Percentiles rank a stretch among this genome's conserved stretches.
Evolutionary conservation across 1,140 invertebrate genomes (phyloP).

Genomic region (Colletes latitarsis): DNA sequence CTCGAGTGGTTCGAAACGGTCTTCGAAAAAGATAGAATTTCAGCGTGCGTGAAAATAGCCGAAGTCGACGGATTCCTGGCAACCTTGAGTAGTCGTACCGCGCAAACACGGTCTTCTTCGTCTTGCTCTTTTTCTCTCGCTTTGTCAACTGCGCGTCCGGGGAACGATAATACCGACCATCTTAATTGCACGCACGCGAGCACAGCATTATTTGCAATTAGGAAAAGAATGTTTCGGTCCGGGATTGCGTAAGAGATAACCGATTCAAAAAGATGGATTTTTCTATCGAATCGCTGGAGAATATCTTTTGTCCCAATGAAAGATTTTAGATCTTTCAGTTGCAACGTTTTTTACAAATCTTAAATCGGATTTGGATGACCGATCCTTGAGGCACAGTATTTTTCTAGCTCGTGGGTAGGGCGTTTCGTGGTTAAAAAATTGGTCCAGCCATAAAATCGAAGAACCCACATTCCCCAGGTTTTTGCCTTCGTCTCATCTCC

Average conservation of each 20-base stretch:
- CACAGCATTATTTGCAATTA: background rate
- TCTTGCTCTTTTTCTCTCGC: background rate
- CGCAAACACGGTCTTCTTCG: background rate
- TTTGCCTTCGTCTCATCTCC: background rate
- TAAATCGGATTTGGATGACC: too few species aligned
- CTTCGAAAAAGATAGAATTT: background rate
- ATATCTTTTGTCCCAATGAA: too few species aligned
- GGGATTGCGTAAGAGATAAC: background rate
- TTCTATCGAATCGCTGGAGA: background rate
- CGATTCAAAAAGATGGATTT: background rate
- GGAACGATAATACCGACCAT: background rate
- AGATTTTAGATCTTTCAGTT: too few species aligned
- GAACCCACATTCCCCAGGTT: background rate
- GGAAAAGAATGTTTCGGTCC: background rate
- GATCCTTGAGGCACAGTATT: too few species aligned
- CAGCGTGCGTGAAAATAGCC: slow-evolving; percentile 10
- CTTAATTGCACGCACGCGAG: background rate
- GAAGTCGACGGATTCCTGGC: slow-evolving; percentile 1
- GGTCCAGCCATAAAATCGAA: background rate
- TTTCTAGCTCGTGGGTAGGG: too few species aligned
- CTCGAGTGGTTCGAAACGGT: too few species aligned
- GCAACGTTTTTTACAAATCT: too few species aligned
- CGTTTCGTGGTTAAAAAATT: too few species aligned
- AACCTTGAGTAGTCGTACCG: slow-evolving; percentile 8
- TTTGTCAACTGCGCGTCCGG: background rate